These are phyloP conservation scores for Oreocharis arfaki DNA, from an alignment of 2,113 vertebrate genomes.

Conservation along the genomic window DNA sequence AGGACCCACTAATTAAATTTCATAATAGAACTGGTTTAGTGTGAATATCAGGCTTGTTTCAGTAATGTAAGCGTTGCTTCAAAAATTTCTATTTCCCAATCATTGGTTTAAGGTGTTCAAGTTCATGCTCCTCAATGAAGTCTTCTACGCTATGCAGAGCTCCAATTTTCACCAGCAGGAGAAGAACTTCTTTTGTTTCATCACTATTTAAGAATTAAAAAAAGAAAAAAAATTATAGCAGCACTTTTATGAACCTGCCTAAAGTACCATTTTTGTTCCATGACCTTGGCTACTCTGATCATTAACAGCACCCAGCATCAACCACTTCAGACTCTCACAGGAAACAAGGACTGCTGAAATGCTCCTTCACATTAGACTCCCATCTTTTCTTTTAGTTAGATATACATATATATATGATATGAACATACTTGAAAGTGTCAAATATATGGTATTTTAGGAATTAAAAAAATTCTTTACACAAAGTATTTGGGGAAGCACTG, in stretches of 20 bases:
- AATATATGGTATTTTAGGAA: neutral
- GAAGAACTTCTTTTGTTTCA: conserved; percentile 77
- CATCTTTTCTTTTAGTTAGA: neutral
- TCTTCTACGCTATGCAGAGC: conserved; percentile 76
- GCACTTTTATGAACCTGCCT: neutral
- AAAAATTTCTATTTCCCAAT: neutral
- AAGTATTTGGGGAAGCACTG: neutral
- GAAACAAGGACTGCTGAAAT: neutral
- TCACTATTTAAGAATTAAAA: conserved; percentile 61
- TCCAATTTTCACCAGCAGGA: conserved; percentile 79
- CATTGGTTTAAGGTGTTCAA: conserved; percentile 68
- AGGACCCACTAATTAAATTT: neutral
- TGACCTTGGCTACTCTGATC: neutral
- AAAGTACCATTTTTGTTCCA: neutral
- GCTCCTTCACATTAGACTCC: neutral
- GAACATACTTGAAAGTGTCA: neutral
- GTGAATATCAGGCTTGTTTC: neutral
- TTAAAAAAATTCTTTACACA: neutral
- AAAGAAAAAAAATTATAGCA: neutral
- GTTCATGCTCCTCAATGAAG: conserved; percentile 76
- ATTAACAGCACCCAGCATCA: neutral
- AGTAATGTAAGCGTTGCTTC: neutral
- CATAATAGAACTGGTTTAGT: neutral
- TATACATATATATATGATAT: neutral
- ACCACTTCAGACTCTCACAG: neutral